Evolutionary conservation across 2,888 invertebrate genomes (phyloP), one percentile per base, ranked within the genome.

Genomic region (Cloeon dipterum): DNA sequence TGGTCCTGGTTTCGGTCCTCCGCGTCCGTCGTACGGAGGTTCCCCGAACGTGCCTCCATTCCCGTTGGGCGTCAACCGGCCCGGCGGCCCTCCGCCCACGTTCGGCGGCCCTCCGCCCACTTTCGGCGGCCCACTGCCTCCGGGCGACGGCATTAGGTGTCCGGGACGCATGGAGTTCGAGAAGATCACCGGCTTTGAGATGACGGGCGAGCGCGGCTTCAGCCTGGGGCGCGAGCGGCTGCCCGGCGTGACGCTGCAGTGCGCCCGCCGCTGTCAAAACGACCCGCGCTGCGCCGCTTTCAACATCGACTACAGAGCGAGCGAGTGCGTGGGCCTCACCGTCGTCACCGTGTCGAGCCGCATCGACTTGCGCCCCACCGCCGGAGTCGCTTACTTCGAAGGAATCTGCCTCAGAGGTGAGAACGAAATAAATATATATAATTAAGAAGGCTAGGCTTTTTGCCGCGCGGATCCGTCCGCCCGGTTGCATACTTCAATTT

Each of bases 291-390:
- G 59, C 44, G 49, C 49, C 26, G 56, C 53, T 11, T 57, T 58
- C 43, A 55, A 56, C 39, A 44, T 58, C 40, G 56, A 58, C 43
- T 56, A 57, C 45, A 52, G 52, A 38, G 46, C 54, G 34, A 52
- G 53, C 41, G 53, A 56, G 29, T 58, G 57, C 42, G 47, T 48
- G 16, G 49, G 50, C n/a, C 41, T 54, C 36, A 50, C 51, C 33
- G 46, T 46, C 40, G 47, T 47, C 16, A 47, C 51, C 26, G 49
- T 50, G 33, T 47, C 49, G 35, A 48, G 49, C 4, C 46, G 52
- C 5, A 46, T 50, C 21, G 53, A 53, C 40, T 43, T 54, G 3
- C 41, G 52, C 25, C 46, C 49, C 16, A 47, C 50, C 4, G 48
- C 51, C 5, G 54, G 53, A 19, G 50, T 52, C 17, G 51, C 50